Evolutionary conservation across 2,797 vertebrate genomes (phyloP).

Genomic region (Phoeniculus purpureus): DNA sequence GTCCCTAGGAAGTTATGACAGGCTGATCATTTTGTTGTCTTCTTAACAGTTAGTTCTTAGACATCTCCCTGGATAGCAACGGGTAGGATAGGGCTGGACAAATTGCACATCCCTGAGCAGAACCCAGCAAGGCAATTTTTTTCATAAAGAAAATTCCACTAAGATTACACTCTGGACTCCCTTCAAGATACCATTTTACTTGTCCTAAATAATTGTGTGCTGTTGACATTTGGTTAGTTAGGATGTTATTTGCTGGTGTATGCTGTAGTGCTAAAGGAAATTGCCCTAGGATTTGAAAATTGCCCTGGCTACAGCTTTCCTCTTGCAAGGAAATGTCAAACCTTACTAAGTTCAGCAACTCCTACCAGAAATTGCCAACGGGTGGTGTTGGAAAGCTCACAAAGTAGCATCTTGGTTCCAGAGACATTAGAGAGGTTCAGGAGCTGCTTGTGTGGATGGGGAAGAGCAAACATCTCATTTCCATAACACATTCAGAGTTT

Average conservation of each 20-base stretch:
- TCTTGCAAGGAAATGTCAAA: slow-evolving; percentile 39
- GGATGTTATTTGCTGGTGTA: neutral
- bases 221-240: neutral
- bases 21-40: slow-evolving; percentile 36
- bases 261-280: neutral
- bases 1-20: slow-evolving; percentile 19
- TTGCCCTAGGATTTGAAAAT: slow-evolving; percentile 22
- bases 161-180: neutral
- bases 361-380: neutral
- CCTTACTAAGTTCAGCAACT: neutral
- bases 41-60: slow-evolving; percentile 13
- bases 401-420: neutral
- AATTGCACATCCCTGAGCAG: neutral
- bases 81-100: neutral
- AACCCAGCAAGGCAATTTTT: neutral
- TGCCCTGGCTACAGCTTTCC: neutral
- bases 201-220: neutral
- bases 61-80: neutral
- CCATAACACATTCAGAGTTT: neutral
- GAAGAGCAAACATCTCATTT: neutral
- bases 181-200: neutral
- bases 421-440: neutral
- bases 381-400: neutral
- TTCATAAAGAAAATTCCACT: neutral
- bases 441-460: neutral